These are phyloP conservation scores for Coracias cyanogaster DNA, from an alignment of 2,797 vertebrate species.

Conservation along the genomic window DNA sequence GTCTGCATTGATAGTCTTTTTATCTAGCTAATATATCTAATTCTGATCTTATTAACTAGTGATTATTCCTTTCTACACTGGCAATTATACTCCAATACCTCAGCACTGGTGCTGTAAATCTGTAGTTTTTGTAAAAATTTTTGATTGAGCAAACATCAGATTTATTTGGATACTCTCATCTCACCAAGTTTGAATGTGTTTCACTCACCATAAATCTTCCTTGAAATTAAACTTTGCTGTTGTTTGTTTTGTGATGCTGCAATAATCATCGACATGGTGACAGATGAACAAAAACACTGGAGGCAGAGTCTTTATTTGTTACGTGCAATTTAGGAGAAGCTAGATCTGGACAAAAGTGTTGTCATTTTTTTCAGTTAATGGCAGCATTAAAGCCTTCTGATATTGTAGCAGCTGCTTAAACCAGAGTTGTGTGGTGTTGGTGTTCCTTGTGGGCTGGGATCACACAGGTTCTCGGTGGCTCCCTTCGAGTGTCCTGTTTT, in stretches of 20 bases:
- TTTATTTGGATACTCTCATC: neutral
- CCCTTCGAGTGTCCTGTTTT: neutral
- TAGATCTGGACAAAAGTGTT: neutral
- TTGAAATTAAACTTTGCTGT: slow-evolving; percentile 10
- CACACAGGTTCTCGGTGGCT: neutral
- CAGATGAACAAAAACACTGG: neutral
- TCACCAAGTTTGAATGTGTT: neutral
- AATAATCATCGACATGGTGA: neutral
- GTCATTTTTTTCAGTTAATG: neutral
- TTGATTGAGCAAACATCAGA: neutral
- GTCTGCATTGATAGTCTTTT: neutral
- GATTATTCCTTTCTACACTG: neutral
- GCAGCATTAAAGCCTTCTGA: neutral
- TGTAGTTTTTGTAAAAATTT: neutral
- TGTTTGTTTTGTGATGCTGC: neutral
- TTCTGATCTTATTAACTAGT: neutral
- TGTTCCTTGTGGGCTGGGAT: neutral
- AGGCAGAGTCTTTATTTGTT: slow-evolving; percentile 13
- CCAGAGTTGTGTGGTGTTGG: neutral
- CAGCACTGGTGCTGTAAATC: neutral
- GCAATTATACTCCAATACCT: neutral
- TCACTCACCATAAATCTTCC: slow-evolving; percentile 17
- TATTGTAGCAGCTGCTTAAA: neutral
- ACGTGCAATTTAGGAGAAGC: neutral
- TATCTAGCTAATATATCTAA: neutral